Base-by-base conservation (phyloP, 2,113 vertebrate species). In the Siniperca chuatsi region DNA sequence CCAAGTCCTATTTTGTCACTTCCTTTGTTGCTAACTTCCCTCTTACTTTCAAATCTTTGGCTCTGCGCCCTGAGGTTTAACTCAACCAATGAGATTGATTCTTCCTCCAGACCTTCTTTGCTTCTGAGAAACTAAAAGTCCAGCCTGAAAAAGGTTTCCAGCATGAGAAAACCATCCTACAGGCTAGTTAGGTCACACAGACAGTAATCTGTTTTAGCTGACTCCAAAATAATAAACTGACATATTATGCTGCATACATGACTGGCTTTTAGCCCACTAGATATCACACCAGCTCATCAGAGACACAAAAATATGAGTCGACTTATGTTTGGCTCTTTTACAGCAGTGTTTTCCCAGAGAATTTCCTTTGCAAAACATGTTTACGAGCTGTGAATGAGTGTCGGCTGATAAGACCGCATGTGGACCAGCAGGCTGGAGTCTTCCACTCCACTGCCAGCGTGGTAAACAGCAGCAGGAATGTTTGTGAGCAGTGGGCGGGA, bases 391-490 rank as follows among this genome's bases (percentile, higher is more conserved):
- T 3, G 69, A 55, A 58, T 60, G 80, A 72, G 85, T 21, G 72
- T 42, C 33, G 21, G 78, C 84, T 84, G 89, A 92, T 86, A 87
- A 87, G 80, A 18, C 52, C 33, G 67, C 82, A 75, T 87, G 81
- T 76, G 79, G 80, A 77, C 33, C 25, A 23, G 88, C 77, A 84
- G 84, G 57, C 87, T 64, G 84, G 73, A 90, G 75, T 78, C 87
- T 82, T 89, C 85, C 82, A 74, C 79, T 78, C 66, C 42, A 44
- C 87, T 90, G 89, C 83, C 82, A 75, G 80, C 58, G 58, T 82
- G 83, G 88, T 91, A 88, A 90, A 93, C 85, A 93, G 75, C 90
- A 89, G 88, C 35, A 80, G 83, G 88, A 80, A 85, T 70, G 87
- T 86, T 79, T 84, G 72, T 18, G 76, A 77, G 83, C 75, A 5